Evolutionary conservation across 2,888 invertebrate species (phyloP), one percentile per base, ranked within the genome.

Genomic region (Ophion ellenae): DNA sequence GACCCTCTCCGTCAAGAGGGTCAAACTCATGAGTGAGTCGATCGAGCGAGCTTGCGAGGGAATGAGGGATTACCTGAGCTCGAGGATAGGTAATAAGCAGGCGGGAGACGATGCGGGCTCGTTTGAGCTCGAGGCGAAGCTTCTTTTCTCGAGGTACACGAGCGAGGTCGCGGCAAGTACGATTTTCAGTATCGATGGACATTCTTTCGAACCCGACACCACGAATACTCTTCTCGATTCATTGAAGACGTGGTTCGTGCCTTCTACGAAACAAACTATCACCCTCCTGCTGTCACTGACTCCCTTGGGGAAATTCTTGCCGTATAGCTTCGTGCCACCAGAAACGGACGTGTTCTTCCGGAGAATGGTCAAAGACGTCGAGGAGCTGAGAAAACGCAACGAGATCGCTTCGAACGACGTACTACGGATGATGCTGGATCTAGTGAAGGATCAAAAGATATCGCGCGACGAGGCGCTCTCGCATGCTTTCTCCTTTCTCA

Each of bases 401-500:
- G 10, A 24, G 20, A 20, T 20, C 61, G 10, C 7, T 7, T 24
- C 20, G 10, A 36, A 40, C 17, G 40, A 40, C 40, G 53, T 76
- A 73, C 73, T 40, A 94, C 1, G 0, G 82, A 88, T 90, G 93
- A 88, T 87, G 95, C 95, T 88, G 95, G 63, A 88, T 95, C 64
- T 71, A 2, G 32, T 79, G 17, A 71, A 73, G 10, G 61, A 80
- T 10, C 77, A 69, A 84, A 76, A 14, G 85, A 89, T 10, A 75
- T 82, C 1, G 91, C 94, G 64, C 91, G 91, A 2, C 89, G 93
- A 0, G 2, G 87, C 0, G 90, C 95, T 85, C 88, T 93, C 0
- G 92, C 95, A 0, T 84, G 93, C 94, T 0, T 90, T 95, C 0
- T 94, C 95, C 1, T 95, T 95, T 88, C 95, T 95, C 87, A 85